Evolutionary conservation across 2,113 vertebrate species (phyloP).

Genomic region (Ornithorhynchus anatinus): DNA sequence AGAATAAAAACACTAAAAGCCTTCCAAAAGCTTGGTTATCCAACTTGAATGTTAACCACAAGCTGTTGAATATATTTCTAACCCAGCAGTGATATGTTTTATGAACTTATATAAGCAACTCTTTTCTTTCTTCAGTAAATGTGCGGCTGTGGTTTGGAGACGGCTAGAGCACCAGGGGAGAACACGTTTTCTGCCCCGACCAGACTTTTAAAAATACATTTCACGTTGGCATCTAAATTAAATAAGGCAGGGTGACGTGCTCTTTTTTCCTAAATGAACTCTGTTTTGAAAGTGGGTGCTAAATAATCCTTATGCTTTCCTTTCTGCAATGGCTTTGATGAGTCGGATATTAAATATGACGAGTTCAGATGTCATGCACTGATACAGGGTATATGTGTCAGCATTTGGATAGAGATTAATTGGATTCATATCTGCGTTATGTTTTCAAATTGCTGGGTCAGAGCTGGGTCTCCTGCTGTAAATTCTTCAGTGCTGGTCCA

Average conservation of each 20-base stretch:
- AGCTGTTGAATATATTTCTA: conserved; percentile 7
- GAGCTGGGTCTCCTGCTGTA: conserved; percentile 70
- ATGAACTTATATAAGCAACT: conserved; percentile 33
- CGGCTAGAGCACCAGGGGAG: not conserved
- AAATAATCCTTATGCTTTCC: conserved; percentile 55
- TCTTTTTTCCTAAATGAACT: conserved; percentile 32
- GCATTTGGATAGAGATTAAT: conserved; percentile 71
- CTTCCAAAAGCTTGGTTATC: conserved; percentile 1
- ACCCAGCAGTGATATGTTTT: conserved; percentile 21
- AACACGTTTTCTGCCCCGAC: conserved; percentile 33
- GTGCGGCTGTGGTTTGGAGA: not conserved
- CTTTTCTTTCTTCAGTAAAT: conserved; percentile 31
- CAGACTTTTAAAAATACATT: conserved; percentile 35
- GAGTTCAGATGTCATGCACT: conserved; percentile 53
- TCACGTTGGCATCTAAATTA: conserved; percentile 50
- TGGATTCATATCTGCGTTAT: conserved; percentile 76
- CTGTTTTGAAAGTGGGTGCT: conserved; percentile 34
- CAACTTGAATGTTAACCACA: conserved; percentile 1
- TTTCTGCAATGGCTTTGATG: conserved; percentile 57
- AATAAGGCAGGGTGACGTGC: not conserved
- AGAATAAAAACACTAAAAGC: conserved; percentile 39
- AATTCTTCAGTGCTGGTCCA: conserved; percentile 72
- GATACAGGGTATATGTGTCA: conserved; percentile 55
- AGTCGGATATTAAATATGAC: conserved; percentile 61
- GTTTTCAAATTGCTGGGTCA: conserved; percentile 75